Conservation (phyloP, 2,797 vertebrate genomes). For the Gymnothorax reevesii region DNA sequence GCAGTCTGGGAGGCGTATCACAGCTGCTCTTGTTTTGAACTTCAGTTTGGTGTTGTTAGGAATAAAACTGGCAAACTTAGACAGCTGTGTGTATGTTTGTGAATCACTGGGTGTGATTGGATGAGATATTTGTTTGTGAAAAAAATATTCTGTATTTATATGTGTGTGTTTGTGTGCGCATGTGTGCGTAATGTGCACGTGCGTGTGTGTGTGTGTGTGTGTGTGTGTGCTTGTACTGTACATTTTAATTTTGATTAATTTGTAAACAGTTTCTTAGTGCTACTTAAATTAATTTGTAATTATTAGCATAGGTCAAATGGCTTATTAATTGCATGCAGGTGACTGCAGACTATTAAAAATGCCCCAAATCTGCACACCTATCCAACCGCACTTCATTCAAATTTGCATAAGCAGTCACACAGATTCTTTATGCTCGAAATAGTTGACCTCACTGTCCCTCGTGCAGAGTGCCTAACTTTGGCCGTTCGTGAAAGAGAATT, state of each 20-base stretch:
- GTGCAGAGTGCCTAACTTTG: not conserved
- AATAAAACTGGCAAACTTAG: not conserved
- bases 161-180: not conserved
- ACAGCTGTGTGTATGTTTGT: not conserved
- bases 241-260: too few species aligned
- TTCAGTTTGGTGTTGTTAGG: not conserved
- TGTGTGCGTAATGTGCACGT: not conserved
- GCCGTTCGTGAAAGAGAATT: not conserved
- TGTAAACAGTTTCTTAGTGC: not conserved
- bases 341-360: not conserved
- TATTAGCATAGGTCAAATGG: too few species aligned
- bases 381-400: too few species aligned
- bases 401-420: too few species aligned
- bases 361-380: not conserved
- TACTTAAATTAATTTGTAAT: too few species aligned
- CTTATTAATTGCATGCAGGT: too few species aligned
- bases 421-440: not conserved
- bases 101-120: not conserved
- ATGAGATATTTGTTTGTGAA: too few species aligned
- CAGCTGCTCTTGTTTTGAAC: slow-evolving; percentile 12
- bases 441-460: not conserved
- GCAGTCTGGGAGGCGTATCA: not conserved
- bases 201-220: not conserved
- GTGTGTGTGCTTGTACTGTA: not conserved
- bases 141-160: not conserved